Evolutionary conservation across 2,797 vertebrate genomes (phyloP).

Genomic region (Artibeus jamaicensis): DNA sequence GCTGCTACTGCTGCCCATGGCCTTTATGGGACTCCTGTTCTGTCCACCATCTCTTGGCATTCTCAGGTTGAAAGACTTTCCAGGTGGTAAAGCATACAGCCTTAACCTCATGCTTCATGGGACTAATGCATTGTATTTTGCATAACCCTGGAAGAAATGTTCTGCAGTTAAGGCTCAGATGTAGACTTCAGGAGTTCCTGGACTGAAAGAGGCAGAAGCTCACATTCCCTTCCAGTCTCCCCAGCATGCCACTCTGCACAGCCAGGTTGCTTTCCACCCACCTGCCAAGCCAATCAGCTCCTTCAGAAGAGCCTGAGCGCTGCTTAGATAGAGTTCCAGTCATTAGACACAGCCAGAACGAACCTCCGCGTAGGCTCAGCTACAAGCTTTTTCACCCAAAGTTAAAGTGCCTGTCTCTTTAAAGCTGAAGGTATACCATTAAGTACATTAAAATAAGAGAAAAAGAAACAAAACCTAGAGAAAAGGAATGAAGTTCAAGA

Average conservation of each 20-base stretch:
- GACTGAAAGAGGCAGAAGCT: background rate
- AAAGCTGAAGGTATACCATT: background rate
- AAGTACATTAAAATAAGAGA: background rate
- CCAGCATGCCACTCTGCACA: background rate
- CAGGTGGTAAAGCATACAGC: background rate
- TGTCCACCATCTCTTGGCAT: background rate
- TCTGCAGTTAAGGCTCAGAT: background rate
- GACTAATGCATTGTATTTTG: background rate
- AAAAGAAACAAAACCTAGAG: background rate
- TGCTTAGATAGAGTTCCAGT: background rate
- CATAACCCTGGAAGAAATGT: background rate
- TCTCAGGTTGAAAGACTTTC: background rate
- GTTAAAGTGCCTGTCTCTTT: background rate
- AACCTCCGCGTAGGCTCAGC: background rate
- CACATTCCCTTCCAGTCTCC: background rate
- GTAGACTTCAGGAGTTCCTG: background rate
- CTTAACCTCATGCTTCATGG: background rate
- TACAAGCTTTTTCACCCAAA: background rate
- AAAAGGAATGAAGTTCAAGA: background rate
- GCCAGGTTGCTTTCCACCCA: background rate
- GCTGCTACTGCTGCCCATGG: background rate
- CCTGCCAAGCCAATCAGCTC: background rate
- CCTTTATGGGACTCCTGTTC: background rate
- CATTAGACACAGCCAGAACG: background rate
- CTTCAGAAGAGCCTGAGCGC: background rate